Percentiles rank a stretch among this genome's conserved stretches.
Conservation (phyloP, 2,797 vertebrate species). For the Liasis olivaceus region DNA sequence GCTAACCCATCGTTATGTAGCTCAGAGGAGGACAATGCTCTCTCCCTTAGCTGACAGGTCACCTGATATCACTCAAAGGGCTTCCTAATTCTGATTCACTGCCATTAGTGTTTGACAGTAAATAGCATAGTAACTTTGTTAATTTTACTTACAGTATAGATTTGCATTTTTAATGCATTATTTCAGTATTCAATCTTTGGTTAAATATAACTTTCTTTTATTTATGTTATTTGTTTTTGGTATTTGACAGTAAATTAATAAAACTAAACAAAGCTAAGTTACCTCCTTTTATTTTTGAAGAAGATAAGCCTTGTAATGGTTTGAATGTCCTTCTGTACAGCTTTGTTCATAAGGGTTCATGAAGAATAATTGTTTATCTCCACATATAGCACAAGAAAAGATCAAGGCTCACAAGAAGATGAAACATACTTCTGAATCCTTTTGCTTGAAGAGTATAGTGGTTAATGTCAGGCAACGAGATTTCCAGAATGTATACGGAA, state of each 20-base stretch:
- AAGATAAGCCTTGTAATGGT: background rate
- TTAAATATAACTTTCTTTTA: background rate
- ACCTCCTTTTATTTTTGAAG: background rate
- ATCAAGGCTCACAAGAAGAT: background rate
- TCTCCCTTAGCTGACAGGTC: background rate
- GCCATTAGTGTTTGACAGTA: background rate
- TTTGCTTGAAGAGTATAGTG: background rate
- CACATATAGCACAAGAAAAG: background rate
- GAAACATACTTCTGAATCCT: background rate
- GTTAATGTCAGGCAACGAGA: background rate
- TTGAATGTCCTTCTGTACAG: background rate
- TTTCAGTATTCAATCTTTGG: background rate
- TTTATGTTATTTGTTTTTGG: background rate
- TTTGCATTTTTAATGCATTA: background rate
- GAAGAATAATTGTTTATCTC: background rate
- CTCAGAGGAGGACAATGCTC: background rate
- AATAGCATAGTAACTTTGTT: background rate
- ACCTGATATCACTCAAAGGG: background rate
- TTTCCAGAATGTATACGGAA: background rate
- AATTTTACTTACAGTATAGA: background rate
- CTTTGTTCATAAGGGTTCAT: background rate
- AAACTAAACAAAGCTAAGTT: background rate
- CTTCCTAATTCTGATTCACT: background rate
- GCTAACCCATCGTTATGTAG: background rate
- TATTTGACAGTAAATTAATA: background rate